Conservation (phyloP, 2,113 vertebrate species). For the Bostrychus sinensis region DNA sequence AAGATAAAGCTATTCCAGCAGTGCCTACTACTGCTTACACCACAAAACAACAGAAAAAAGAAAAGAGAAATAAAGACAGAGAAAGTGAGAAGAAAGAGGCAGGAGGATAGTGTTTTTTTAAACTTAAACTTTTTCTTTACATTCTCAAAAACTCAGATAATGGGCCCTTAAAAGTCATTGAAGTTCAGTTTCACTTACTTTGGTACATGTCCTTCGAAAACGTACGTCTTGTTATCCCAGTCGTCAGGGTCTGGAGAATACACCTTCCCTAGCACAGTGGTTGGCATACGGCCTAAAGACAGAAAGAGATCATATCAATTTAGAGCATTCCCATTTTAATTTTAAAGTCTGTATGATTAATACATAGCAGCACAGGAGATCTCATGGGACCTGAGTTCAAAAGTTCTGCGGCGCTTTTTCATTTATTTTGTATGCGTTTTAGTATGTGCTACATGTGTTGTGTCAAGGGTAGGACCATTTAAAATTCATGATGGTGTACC, state of each 20-base stretch:
- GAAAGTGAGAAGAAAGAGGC: too few species aligned
- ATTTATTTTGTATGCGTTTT: neutral
- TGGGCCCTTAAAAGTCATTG: neutral
- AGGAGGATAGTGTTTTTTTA: too few species aligned
- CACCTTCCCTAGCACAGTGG: conserved; percentile 85
- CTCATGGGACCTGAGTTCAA: neutral
- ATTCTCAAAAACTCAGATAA: too few species aligned
- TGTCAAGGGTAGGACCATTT: neutral
- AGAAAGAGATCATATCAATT: conserved; percentile 30
- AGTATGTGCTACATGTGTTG: neutral
- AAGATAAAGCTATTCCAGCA: too few species aligned
- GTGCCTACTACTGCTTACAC: too few species aligned
- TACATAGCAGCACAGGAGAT: neutral
- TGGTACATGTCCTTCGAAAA: conserved; percentile 85
- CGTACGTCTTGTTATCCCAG: conserved; percentile 92
- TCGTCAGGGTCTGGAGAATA: conserved; percentile 89
- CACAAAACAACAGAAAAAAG: too few species aligned
- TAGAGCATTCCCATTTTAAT: neutral
- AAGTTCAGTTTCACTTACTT: conserved; percentile 74
- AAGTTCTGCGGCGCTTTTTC: neutral
- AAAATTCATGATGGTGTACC: neutral
- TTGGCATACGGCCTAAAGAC: conserved; percentile 83
- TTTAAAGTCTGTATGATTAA: neutral
- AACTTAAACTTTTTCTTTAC: too few species aligned
- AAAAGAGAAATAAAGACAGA: too few species aligned